Evolutionary conservation across 2,113 vertebrate species (phyloP), one percentile per base, ranked within the genome.

Genomic region (Rhineura floridana): DNA sequence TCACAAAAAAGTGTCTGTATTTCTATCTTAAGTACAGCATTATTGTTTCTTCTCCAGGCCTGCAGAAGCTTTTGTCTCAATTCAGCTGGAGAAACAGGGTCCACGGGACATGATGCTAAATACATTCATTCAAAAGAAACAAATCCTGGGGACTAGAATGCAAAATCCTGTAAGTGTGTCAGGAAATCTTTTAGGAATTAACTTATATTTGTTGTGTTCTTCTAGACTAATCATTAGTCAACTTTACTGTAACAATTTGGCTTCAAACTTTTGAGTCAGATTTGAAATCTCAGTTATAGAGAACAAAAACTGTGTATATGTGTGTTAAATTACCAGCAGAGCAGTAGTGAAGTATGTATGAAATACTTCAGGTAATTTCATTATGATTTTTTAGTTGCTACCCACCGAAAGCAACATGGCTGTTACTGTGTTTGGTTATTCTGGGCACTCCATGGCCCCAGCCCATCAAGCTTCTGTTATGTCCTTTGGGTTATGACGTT

Each of bases 51-150:
- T 86, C 84, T 50, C 52, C 94, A 98, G 97, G 87, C 81, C 81
- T 84, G 93, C 90, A 5, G 96, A 97, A 48, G 94, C 96, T 50
- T 98, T 98, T 6, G 85, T 98, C 90, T 98, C 97, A 77, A 94
- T 98, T 93, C 95, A 97, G 42, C 90, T 97, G 91, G 96, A 97
- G 93, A 98, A 98, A 94, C 15, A 46, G 13, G 92, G 93, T 44
- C 91, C 94, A 46, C 1, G 44, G 76, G 97, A 97, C 4, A 73
- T 87, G 89, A 97, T 97, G 97, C 92, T 97, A 90, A 96, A 95
- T 0, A 33, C 80, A 25, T 98, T 97, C 91, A 83, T 95, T 93
- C 72, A 90, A 90, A 96, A 91, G 93, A 97, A 94, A 87, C 92
- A 94, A 90, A 85, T 80, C 2, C 69, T 82, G 91, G 92, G 90